phyloP scores from a whole-genome alignment of 2,888 invertebrate species.

The Gastracanthus pulcherrimus region DNA sequence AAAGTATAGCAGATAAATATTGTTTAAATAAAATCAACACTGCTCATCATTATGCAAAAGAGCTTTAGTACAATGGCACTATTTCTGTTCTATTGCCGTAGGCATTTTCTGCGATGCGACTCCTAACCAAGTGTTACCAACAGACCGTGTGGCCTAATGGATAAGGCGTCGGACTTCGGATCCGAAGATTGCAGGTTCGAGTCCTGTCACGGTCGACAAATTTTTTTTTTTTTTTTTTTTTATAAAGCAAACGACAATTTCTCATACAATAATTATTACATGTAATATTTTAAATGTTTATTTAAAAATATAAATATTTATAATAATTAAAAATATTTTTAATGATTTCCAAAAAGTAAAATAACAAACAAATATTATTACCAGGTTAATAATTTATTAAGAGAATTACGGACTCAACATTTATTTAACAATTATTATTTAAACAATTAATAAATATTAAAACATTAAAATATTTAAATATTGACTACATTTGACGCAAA shows the following conservation, averaged over 20 bases:
- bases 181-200: constrained; percentile 81
- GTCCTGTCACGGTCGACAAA: constrained; percentile 78
- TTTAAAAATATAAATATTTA: no score
- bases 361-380: no score
- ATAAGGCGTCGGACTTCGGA: constrained; percentile 84
- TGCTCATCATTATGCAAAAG: background rate
- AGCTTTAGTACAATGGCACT: background rate
- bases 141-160: constrained; percentile 84
- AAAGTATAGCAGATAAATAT: no score
- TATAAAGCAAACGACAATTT: background rate
- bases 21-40: background rate
- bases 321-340: no score
- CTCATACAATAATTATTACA: no score
- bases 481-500: no score
- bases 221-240: constrained; percentile 60
- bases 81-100: background rate
- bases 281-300: no score
- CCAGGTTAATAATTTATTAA: no score
- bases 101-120: constrained; percentile 9
- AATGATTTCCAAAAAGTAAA: no score
- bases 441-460: background rate
- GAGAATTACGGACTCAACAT: no score
- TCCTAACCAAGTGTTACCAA: constrained; percentile 6
- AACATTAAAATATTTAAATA: no score
- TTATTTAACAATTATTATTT: no score